Evolutionary conservation across 1,140 invertebrate genomes (phyloP).

Genomic region (Ruditapes philippinarum): DNA sequence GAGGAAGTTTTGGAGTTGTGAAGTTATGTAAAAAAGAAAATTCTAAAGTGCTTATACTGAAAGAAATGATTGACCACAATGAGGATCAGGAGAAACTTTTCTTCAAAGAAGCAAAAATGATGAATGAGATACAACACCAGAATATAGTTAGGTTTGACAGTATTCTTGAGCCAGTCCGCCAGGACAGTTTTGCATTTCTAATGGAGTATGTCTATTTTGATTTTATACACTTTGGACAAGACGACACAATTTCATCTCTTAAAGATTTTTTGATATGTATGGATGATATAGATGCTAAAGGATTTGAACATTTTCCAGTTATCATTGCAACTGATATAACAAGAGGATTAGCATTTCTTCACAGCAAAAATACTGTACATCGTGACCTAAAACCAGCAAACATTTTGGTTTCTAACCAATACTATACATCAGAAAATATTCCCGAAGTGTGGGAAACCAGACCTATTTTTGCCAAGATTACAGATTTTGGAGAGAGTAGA

Average conservation of each 20-base stretch:
- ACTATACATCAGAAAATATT: neutral
- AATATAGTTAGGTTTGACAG: constrained; percentile 33
- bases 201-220: constrained; percentile 43
- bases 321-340: constrained; percentile 30
- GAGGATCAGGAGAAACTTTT: constrained; percentile 21
- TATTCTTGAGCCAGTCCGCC: neutral
- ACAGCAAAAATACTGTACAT: constrained; percentile 32
- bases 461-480: constrained; percentile 46
- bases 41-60: no score
- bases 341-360: constrained; percentile 14
- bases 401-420: constrained; percentile 39
- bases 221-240: constrained; percentile 40
- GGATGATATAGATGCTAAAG: neutral
- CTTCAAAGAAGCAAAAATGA: constrained; percentile 37
- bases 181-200: neutral
- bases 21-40: constrained; percentile 36
- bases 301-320: constrained; percentile 35
- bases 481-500: constrained; percentile 55
- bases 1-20: constrained; percentile 43
- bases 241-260: constrained; percentile 37
- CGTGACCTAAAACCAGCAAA: constrained; percentile 47
- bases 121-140: neutral
- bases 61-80: constrained; percentile 36
- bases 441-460: constrained; percentile 12
- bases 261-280: constrained; percentile 8